These are phyloP conservation scores for Schizopygopsis pylzovi DNA, from an alignment of 2,797 vertebrate species.

Conservation along the genomic window DNA sequence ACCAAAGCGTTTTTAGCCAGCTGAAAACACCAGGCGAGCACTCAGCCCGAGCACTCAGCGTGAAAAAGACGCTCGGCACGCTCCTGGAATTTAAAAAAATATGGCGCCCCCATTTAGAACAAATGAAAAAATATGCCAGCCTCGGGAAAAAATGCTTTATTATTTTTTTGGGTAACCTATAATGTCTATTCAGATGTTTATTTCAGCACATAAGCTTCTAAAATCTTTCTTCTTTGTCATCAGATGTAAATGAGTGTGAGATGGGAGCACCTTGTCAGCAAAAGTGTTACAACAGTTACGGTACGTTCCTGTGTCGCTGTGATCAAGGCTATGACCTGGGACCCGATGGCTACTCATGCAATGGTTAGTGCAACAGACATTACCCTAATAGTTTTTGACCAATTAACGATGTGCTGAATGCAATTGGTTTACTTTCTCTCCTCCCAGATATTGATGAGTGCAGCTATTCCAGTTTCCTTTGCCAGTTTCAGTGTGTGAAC, in stretches of 20 bases:
- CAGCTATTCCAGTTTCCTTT: constrained; percentile 90
- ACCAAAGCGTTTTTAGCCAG: too few species aligned
- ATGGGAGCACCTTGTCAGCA: constrained; percentile 92
- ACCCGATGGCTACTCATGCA: constrained; percentile 84
- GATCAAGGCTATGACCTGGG: constrained; percentile 89
- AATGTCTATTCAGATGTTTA: not conserved
- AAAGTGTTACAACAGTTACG: constrained; percentile 91
- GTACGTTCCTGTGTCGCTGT: constrained; percentile 91
- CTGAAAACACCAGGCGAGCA: too few species aligned
- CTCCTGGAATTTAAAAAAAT: too few species aligned
- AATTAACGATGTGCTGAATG: not conserved
- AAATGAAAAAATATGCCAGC: too few species aligned
- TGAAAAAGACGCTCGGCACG: too few species aligned
- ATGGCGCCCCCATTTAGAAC: too few species aligned
- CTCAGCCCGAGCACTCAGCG: too few species aligned
- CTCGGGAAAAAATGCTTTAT: too few species aligned
- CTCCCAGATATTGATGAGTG: constrained; percentile 89
- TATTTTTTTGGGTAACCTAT: not conserved
- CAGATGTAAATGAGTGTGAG: constrained; percentile 92
- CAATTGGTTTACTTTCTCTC: not conserved
- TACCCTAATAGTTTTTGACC: not conserved
- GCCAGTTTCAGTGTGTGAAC: constrained; percentile 89
- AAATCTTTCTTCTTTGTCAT: not conserved
- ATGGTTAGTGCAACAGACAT: constrained; percentile 72
- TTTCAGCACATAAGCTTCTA: not conserved